These are phyloP conservation scores for Leptoclinus maculatus DNA, from an alignment of 2,797 vertebrate species.

Conservation along the genomic window DNA sequence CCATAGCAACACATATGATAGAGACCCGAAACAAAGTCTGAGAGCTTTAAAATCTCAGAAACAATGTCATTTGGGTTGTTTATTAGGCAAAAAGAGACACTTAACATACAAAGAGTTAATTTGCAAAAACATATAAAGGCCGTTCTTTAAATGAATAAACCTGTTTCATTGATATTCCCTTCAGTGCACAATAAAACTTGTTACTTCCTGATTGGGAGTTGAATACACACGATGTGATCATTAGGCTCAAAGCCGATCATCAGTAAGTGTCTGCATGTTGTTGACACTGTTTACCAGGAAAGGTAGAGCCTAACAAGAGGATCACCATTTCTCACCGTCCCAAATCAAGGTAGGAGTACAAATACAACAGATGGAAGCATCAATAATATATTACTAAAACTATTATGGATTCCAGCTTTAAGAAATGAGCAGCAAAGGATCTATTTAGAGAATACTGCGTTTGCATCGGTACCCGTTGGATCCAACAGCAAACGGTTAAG, in stretches of 20 bases:
- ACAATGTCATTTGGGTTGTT: too few relatives aligned
- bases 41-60: too few relatives aligned
- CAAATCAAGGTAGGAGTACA: background rate
- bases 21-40: background rate
- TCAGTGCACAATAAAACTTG: background rate
- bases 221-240: background rate
- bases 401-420: background rate
- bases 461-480: background rate
- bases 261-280: background rate
- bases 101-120: too few relatives aligned
- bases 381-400: background rate
- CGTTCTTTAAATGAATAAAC: background rate
- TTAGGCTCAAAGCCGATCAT: background rate
- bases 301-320: too few relatives aligned
- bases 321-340: background rate
- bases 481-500: background rate
- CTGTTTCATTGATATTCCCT: background rate
- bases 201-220: too few relatives aligned
- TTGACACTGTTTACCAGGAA: background rate
- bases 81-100: background rate
- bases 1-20: background rate
- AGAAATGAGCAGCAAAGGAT: background rate
- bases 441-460: background rate
- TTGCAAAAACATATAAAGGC: too few relatives aligned
- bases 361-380: background rate